Base-by-base conservation (phyloP, 2,888 invertebrate species). In the Xestia c-nigrum region DNA sequence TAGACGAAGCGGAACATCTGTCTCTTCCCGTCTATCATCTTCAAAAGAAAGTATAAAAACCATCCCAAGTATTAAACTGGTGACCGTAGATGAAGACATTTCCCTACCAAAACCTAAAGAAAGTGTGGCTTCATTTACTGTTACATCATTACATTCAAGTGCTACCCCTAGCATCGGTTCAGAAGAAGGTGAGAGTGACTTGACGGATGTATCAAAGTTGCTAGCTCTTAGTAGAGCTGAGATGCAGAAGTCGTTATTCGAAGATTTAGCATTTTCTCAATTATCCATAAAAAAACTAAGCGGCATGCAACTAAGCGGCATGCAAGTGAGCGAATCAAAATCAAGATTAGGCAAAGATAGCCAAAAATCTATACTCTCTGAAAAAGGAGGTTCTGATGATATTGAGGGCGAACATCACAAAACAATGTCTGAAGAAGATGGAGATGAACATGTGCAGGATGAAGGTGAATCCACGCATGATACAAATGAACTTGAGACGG, bases 211-310 rank as follows among this genome's bases (percentile, higher is more conserved):
- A 0, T 92, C 92, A 16, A 93, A 93, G 80, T 84, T 91, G 80
- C 81, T 96, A 9, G 94, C 91, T 68, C 86, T 88, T 0, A 96
- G 96, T 83, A 96, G 94, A 85, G 55, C 93, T 12, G 94, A 95
- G 78, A 93, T 94, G 67, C 95, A 94, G 77, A 96, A 93, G 83
- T 95, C 96, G 24, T 93, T 96, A 74, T 91, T 96, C 89, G 94
- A 93, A 87, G 96, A 95, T 78, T 89, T 96, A 52, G 93, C 92
- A 7, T 92, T 92, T 59, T 94, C 95, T 5, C 92, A 94, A 76
- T 87, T 89, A 77, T 83, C 89, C 2, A n/a, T 21, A 14, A 19
- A 10, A 46, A 50, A n/a, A 57, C 7, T 31, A 6, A 59, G 55
- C 43, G 21, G n/a, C 38, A 61, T 6, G 24, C 43, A 9, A 43